Evolutionary conservation across 2,888 invertebrate genomes (phyloP), one percentile per base, ranked within the genome.

Genomic region (Scaptomyza flava): DNA sequence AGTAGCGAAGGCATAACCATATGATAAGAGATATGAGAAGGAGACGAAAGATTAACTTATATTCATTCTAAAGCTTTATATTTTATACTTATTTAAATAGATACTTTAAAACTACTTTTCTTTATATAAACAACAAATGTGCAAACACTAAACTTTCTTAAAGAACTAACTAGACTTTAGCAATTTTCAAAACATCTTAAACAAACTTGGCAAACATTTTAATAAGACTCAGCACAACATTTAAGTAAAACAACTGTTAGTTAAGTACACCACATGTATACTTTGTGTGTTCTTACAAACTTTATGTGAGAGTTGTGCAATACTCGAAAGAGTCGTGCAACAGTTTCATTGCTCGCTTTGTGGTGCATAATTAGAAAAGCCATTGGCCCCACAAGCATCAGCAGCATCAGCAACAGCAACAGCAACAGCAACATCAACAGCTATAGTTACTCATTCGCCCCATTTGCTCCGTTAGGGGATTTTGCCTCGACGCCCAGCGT

Each of bases 401-500:
- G 17, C 41, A 41, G 7, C 41, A 17, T 3, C 38, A 38, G 2
- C 36, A 34, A 1, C 34, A 34, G 1, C 9, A 33, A 0, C 23
- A 23, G 4, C 23, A 23, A 4, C 23, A 23, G 23, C 23, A 33
- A 3, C 33, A 36, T 7, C 42, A 27, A n/a, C 42, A 33, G 23
- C 43, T 27, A 36, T 9, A 36, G 41, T 43, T 38, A 45, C 45
- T 34, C 45, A 33, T 30, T 47, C 36, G 61, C 8, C 41, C 33
- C 36, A 9, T 48, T 46, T 51, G 53, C 11, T 48, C 77, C 81
- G 64, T 67, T 34, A 30, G 41, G 34, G 41, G 52, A 17, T n/a
- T 11, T 52, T 33, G 61, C 14, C n/a, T n/a, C n/a, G 42, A 36
- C 47, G 31, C 42, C 51, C 56, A 47, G 53, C 57, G 34, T 43